Evolutionary conservation across 2,113 vertebrate genomes (phyloP), one percentile per base, ranked within the genome.

Genomic region (Poeciliopsis retropinna): DNA sequence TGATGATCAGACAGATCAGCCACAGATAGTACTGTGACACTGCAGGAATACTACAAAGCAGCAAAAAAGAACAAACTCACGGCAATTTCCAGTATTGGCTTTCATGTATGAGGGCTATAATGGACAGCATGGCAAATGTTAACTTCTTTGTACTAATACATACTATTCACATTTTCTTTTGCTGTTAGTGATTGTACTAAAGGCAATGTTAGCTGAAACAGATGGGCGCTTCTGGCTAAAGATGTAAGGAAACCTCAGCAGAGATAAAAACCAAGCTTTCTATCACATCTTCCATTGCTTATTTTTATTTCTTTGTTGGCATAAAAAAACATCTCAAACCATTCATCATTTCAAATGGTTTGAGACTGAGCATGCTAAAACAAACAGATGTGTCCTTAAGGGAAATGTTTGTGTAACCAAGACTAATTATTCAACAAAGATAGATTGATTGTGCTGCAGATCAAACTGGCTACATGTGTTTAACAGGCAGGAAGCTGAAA

Each of bases 391-490:
- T 74, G 79, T 57, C 31, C 14, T 7, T 54, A 31, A 67, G 57
- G 75, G 69, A 76, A 64, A 72, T 32, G 29, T 75, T 71, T 61
- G 71, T 69, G 71, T 32, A 74, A 77, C 73, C 83, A 57, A 76
- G 75, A 67, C 78, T 76, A 82, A 83, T 78, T 85, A 61, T 70
- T 81, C 78, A 81, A 78, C 41, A 85, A 83, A 78, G 85, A 89
- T 85, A 82, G 84, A 85, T 62, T 60, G 57, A 60, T 54, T 79
- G 76, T 82, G 31, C 76, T 67, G 10, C 63, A 71, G 64, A 79
- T 75, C 65, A 81, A 88, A 87, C 67, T 78, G 51, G 41, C 10
- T 0, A n/a, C 80, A 80, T 76, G 61, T 85, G 76, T 76, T 80
- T 75, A 67, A 72, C 79, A 81, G 80, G 67, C 63, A 80, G 79